These are phyloP conservation scores for Lasioglossum calceatum DNA, from an alignment of 2,888 invertebrate genomes.

Conservation along the genomic window DNA sequence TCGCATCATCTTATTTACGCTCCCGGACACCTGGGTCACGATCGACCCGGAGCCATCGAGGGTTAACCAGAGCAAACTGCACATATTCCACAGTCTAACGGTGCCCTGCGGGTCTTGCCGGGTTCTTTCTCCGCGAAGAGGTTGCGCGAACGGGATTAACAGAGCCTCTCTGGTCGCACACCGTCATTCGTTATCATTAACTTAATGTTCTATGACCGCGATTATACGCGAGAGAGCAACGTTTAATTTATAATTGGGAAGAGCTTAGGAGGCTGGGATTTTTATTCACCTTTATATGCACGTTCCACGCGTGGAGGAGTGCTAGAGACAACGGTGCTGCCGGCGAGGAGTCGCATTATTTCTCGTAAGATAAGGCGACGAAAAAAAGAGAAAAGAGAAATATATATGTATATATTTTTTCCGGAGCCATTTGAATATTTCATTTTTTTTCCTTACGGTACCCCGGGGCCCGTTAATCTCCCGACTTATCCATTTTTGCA, in stretches of 20 bases:
- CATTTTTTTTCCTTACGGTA: conserved; percentile 53
- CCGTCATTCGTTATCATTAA: conserved; percentile 66
- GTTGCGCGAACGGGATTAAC: conserved; percentile 64
- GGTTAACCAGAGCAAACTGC: not conserved
- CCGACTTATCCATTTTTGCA: conserved; percentile 58
- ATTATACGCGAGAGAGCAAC: conserved; percentile 34
- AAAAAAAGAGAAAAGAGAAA: conserved; percentile 20
- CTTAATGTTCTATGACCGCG: conserved; percentile 57
- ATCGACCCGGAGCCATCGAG: not conserved
- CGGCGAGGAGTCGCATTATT: conserved; percentile 32
- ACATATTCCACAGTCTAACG: conserved; percentile 11
- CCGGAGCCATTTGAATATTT: conserved; percentile 57
- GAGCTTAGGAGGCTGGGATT: conserved; percentile 49
- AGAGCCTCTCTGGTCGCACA: conserved; percentile 20
- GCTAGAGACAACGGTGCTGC: not conserved
- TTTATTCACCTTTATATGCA: conserved; percentile 40
- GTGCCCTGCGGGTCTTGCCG: not conserved
- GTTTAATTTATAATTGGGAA: conserved; percentile 60
- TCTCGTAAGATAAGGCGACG: conserved; percentile 40
- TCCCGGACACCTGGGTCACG: not conserved
- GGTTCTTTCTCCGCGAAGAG: conserved; percentile 19
- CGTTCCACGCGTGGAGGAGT: not conserved
- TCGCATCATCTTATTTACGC: not conserved
- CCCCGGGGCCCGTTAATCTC: conserved; percentile 52
- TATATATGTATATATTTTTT: conserved; percentile 35